phyloP scores from a whole-genome alignment of 2,113 vertebrate species.

The Hepsetus odoe region DNA sequence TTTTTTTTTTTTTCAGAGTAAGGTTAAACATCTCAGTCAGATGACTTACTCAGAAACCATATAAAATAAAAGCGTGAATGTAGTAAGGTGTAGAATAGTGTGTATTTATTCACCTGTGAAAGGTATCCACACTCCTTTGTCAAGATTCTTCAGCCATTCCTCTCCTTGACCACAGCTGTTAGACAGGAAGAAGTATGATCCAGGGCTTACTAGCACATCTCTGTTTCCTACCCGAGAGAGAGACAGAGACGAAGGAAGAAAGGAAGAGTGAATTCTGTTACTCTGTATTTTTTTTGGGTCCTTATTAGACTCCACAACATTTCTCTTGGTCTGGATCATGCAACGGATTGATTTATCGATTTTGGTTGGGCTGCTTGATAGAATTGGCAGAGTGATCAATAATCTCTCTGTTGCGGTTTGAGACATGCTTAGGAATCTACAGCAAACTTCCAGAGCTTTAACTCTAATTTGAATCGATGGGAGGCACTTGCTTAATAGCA shows the following conservation, averaged over 20 bases:
- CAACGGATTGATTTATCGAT: neutral
- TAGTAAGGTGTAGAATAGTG: slow-evolving; percentile 1
- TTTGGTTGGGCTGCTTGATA: neutral
- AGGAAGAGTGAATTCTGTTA: neutral
- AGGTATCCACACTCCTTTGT: slow-evolving; percentile 79
- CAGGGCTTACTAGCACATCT: slow-evolving; percentile 76
- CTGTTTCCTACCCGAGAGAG: slow-evolving; percentile 66
- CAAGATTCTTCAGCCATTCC: slow-evolving; percentile 79
- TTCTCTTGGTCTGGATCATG: neutral
- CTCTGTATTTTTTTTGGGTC: neutral
- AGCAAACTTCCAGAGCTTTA: neutral
- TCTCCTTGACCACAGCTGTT: slow-evolving; percentile 79
- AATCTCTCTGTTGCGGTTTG: neutral
- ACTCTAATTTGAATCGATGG: slow-evolving; percentile 21
- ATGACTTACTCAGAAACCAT: too few relatives aligned
- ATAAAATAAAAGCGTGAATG: too few relatives aligned
- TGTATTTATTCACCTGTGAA: slow-evolving; percentile 71
- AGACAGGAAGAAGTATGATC: slow-evolving; percentile 79
- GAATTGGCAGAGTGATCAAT: slow-evolving; percentile 15
- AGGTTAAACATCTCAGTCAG: too few relatives aligned
- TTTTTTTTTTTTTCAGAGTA: too few relatives aligned
- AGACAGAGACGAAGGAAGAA: too few relatives aligned
- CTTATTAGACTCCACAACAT: neutral
- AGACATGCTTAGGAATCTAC: slow-evolving; percentile 16
- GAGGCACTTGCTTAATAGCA: slow-evolving; percentile 22